phyloP scores from a whole-genome alignment of 2,113 vertebrate species.

The Pithys albifrons region DNA sequence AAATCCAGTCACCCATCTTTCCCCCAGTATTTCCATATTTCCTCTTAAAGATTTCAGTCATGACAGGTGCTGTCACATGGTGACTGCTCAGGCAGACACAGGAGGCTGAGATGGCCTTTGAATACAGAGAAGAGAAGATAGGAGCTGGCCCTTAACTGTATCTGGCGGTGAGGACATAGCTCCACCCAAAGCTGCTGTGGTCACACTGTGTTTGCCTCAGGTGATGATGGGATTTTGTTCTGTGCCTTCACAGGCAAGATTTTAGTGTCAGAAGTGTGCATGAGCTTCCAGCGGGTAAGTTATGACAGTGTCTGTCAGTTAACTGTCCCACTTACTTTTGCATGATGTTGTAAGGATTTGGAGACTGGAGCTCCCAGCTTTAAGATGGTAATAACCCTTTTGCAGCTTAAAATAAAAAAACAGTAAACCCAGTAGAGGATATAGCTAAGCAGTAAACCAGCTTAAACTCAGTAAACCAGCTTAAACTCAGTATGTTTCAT shows the following conservation, averaged over 20 bases:
- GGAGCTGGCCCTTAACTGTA: not conserved
- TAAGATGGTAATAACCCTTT: slow-evolving; percentile 52
- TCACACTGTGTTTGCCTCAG: not conserved
- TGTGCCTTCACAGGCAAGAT: not conserved
- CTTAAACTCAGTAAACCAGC: slow-evolving; percentile 62
- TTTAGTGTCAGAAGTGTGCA: not conserved
- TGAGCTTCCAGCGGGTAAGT: not conserved
- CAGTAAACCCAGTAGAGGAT: slow-evolving; percentile 55
- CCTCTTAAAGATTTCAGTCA: not conserved
- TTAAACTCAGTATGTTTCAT: slow-evolving; percentile 53
- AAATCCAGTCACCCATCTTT: not conserved
- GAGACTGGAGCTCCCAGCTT: slow-evolving; percentile 14
- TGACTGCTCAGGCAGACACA: not conserved
- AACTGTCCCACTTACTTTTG: slow-evolving; percentile 54
- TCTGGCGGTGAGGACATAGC: not conserved
- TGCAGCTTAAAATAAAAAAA: slow-evolving; percentile 63
- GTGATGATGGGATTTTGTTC: not conserved
- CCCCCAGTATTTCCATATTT: not conserved
- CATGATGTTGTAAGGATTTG: slow-evolving; percentile 35
- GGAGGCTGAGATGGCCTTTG: not conserved
- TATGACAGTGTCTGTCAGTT: slow-evolving; percentile 29
- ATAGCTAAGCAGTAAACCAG: slow-evolving; percentile 62
- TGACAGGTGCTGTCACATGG: not conserved
- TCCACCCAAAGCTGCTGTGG: not conserved
- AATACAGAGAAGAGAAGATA: not conserved